Conservation (phyloP, 2,113 vertebrate genomes). For the Arvicanthis niloticus region DNA sequence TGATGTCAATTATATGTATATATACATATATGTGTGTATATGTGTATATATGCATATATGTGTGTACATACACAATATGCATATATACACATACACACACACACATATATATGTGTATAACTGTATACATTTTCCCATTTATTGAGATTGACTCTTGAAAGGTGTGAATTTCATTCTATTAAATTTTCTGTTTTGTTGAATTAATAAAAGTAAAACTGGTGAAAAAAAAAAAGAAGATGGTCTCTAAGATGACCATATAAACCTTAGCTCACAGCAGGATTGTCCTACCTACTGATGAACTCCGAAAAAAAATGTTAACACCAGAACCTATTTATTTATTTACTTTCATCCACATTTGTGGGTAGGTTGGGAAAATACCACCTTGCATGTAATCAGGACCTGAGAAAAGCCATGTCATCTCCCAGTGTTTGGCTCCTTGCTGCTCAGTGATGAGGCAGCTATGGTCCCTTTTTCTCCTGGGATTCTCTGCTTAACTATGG, state of each 20-base stretch:
- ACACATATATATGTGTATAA: background rate
- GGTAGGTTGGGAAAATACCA: background rate
- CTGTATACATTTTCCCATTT: background rate
- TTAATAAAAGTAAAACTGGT: background rate
- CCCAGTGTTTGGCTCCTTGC: background rate
- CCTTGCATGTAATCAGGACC: background rate
- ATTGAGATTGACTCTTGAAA: background rate
- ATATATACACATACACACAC: no score
- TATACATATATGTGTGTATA: background rate
- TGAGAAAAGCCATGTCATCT: background rate
- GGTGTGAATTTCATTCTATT: background rate
- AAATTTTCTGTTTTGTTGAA: slow-evolving; percentile 1
- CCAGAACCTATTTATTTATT: background rate
- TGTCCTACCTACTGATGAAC: background rate
- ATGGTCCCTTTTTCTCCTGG: background rate
- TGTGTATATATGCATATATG: background rate
- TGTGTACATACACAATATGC: no score
- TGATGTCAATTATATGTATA: background rate
- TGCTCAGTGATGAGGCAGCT: background rate
- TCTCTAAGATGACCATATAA: background rate
- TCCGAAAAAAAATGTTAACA: background rate
- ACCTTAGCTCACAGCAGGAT: background rate
- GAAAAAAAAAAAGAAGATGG: no score
- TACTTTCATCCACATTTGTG: background rate
- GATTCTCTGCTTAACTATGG: background rate